phyloP scores from a whole-genome alignment of 2,797 vertebrate genomes.

The Phyllotis vaccarum region DNA sequence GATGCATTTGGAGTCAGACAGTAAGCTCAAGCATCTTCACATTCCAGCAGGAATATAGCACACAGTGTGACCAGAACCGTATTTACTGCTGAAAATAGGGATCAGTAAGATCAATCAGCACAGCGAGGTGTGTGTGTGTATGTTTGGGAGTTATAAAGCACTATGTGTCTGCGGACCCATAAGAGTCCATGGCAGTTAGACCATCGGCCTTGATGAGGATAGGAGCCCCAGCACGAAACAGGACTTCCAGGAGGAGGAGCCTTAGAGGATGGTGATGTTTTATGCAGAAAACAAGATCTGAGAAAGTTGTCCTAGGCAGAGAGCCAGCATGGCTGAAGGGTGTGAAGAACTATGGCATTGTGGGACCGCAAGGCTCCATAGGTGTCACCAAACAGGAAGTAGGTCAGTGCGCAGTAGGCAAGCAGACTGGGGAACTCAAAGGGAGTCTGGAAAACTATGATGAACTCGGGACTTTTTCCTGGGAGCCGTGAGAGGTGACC shows the following conservation, averaged over 20 bases:
- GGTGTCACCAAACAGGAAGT: background rate
- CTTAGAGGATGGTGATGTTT: background rate
- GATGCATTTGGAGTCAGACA: background rate
- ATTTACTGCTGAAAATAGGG: background rate
- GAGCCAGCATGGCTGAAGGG: background rate
- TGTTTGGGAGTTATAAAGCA: background rate
- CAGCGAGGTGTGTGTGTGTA: background rate
- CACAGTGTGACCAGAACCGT: background rate
- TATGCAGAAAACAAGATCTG: background rate
- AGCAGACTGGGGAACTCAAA: background rate
- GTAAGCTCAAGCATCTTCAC: background rate
- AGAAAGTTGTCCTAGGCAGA: slow-evolving; percentile 28
- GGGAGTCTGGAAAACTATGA: background rate
- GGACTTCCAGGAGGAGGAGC: background rate
- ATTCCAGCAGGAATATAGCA: background rate
- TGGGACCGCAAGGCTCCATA: background rate
- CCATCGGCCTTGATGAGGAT: background rate
- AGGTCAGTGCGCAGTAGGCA: background rate
- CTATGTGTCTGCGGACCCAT: background rate
- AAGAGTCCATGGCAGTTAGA: background rate
- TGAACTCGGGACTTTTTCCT: background rate
- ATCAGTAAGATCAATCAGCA: background rate
- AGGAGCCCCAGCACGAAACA: background rate
- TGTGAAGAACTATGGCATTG: background rate
- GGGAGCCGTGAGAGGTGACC: background rate